Conservation (phyloP, 2,888 invertebrate genomes). For the Eupeodes luniger region DNA sequence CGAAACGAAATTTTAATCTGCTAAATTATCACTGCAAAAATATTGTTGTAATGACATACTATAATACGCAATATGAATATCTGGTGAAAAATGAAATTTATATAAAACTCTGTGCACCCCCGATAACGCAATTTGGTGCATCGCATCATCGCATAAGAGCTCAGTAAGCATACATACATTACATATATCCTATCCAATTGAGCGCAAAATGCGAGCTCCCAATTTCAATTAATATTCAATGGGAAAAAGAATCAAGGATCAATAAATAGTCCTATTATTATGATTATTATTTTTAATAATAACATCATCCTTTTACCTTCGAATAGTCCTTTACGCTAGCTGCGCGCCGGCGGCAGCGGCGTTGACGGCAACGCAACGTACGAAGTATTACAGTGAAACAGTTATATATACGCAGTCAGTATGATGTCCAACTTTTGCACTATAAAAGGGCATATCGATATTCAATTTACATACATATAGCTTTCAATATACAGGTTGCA, state of each 20-base stretch:
- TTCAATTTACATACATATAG: constrained; percentile 52
- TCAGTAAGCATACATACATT: too few relatives aligned
- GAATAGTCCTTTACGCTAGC: too few relatives aligned
- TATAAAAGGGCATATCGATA: constrained; percentile 26
- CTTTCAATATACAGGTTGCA: background rate
- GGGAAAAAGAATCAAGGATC: constrained; percentile 58
- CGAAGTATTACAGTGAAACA: background rate
- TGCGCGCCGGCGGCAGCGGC: too few relatives aligned
- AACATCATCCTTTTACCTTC: constrained; percentile 55
- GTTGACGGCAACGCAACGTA: background rate
- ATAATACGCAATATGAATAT: background rate
- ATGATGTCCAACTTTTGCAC: constrained; percentile 4
- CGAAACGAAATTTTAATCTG: constrained; percentile 71
- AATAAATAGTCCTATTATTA: constrained; percentile 75
- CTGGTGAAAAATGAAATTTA: constrained; percentile 22
- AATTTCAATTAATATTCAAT: constrained; percentile 72
- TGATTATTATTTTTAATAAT: constrained; percentile 76
- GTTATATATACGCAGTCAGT: constrained; percentile 18
- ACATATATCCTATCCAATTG: background rate
- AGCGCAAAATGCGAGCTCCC: constrained; percentile 49
- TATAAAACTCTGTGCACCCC: constrained; percentile 52
- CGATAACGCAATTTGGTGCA: constrained; percentile 57
- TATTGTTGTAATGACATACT: constrained; percentile 17
- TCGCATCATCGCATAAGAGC: too few relatives aligned
- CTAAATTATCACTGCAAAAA: constrained; percentile 64